Base-by-base conservation (phyloP, 1,140 invertebrate genomes). In the Apis florea region DNA sequence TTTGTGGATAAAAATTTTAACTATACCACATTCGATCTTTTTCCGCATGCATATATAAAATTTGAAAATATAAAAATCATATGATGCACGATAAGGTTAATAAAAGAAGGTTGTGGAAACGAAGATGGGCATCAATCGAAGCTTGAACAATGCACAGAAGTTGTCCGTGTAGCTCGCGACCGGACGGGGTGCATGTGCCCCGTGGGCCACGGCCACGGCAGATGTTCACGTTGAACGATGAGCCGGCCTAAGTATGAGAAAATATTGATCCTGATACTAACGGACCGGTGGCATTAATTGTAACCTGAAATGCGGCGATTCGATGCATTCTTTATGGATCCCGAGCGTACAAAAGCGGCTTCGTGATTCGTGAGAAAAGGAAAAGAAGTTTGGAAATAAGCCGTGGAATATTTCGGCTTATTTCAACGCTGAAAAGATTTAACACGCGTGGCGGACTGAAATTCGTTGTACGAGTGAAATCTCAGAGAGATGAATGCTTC, bases 251-350 rank as follows among this genome's bases (percentile, higher is more conserved):
- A 72, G 82, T 40, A 78, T 59, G 58, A 80, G 80, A 85, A 84
- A 89, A 87, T 92, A 93, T 93, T 92, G 93, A 93, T 93, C 92
- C 90, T 88, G 92, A 92, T 93, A 93, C 82, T 68, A 40, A 56
- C 51, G 63, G 58, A 79, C 71, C 75, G 72, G 59, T 70, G 63
- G 83, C 83, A 88, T 85, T 78, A 79, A 79, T 70, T 81, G 69
- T 69, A 79, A 68, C 68, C 71, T 63, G 71, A 66, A 81, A 71
- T 81, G 71, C 79, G 56, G 15, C 61, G 63, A 58, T 74, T 75
- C 53, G 19, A 19, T 26, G 9, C 17, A 26, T 58, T 66, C 71
- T 56, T 66, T 56, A 11, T 26, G 12, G 10, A 49, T 11, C 70
- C 13, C 26, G 21, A 68, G 19, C 21, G 40, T n/a, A 49, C n/a